Conservation (phyloP, 1,140 invertebrate species). For the Linepithema humile region DNA sequence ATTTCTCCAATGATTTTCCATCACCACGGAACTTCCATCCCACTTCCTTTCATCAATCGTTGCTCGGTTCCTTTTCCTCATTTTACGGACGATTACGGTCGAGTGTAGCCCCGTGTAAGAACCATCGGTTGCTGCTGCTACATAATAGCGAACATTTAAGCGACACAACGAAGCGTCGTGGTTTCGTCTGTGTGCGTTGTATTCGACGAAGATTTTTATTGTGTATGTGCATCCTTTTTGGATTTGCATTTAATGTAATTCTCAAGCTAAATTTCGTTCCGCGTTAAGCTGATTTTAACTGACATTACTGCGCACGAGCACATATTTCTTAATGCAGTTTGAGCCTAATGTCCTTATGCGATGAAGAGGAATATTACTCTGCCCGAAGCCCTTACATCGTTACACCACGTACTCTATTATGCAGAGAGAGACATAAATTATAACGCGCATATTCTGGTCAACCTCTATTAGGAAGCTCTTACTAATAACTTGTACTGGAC, state of each 20-base stretch:
- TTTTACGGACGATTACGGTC: conserved; percentile 64
- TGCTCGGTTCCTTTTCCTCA: not conserved
- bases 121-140: conserved; percentile 34
- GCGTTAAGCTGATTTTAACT: conserved; percentile 24
- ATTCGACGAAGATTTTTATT: not conserved
- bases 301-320: not conserved
- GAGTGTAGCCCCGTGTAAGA: conserved; percentile 29
- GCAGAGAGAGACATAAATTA: conserved; percentile 20
- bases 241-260: not conserved
- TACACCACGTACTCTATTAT: conserved; percentile 8
- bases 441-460: conserved; percentile 30
- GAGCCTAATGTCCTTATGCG: conserved; percentile 19
- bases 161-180: not conserved
- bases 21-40: conserved; percentile 32
- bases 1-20: conserved; percentile 50
- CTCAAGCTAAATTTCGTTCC: conserved; percentile 3
- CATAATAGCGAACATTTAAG: conserved; percentile 24
- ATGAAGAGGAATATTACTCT: conserved; percentile 24
- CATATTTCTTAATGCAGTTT: conserved; percentile 42
- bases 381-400: conserved; percentile 28
- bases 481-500: conserved; percentile 38
- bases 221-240: not conserved
- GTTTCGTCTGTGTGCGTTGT: not conserved
- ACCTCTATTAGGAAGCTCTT: conserved; percentile 46
- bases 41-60: conserved; percentile 1